Conservation (phyloP, 2,113 vertebrate genomes). For the Salvelinus sp. region DNA sequence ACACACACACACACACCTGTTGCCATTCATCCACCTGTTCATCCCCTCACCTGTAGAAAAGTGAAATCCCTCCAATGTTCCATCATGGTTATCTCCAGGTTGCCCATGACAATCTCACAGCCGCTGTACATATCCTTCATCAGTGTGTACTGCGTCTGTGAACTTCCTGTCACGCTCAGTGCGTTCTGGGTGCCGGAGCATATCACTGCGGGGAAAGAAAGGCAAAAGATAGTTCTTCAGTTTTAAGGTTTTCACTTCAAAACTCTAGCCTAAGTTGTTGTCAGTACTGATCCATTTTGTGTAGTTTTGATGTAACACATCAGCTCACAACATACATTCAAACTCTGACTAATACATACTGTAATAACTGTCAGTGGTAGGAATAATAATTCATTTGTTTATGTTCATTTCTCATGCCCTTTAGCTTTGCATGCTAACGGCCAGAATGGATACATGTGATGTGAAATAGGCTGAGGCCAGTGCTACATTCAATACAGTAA, state of each 20-base stretch:
- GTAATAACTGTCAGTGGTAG: no score
- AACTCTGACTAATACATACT: no score
- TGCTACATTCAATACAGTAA: constrained; percentile 39
- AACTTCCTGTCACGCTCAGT: constrained; percentile 79
- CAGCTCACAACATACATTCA: no score
- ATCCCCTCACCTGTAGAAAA: constrained; percentile 81
- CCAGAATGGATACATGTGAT: constrained; percentile 50
- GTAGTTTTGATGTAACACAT: no score
- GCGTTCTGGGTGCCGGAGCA: constrained; percentile 86
- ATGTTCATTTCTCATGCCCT: neutral
- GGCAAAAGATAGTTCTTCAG: neutral
- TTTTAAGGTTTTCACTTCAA: neutral
- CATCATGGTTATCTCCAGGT: constrained; percentile 91
- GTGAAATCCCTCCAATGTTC: constrained; percentile 81
- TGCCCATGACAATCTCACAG: constrained; percentile 91
- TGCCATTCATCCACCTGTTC: neutral
- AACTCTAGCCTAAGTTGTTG: neutral
- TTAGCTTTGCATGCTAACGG: neutral
- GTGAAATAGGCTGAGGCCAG: constrained; percentile 36
- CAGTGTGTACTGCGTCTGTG: constrained; percentile 77
- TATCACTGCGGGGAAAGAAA: constrained; percentile 52
- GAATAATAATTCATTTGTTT: no score
- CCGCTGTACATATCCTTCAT: constrained; percentile 80
- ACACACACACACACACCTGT: constrained; percentile 7
- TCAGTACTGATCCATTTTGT: neutral